Conservation (phyloP, 2,888 invertebrate species). For the Drosophila melanosoma region DNA sequence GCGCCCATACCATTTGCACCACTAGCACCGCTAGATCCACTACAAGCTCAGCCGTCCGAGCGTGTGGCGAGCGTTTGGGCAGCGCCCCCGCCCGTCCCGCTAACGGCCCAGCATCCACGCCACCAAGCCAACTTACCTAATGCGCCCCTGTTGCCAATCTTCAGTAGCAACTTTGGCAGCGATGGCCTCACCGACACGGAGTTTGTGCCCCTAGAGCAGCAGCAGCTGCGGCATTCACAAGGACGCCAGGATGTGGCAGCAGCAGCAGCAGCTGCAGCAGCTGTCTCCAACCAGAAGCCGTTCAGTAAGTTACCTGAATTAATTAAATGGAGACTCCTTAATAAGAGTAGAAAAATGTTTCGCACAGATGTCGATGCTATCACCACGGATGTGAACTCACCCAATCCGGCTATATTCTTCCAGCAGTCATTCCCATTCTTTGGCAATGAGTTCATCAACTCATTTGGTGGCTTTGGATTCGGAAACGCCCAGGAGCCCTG, state of each 20-base stretch:
- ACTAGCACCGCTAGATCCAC: constrained; percentile 73
- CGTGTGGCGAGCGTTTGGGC: constrained; percentile 74
- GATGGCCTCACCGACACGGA: constrained; percentile 73
- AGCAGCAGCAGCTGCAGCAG: constrained; percentile 24
- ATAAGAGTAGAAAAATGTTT: not conserved
- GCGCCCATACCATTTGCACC: constrained; percentile 76
- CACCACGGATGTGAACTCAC: constrained; percentile 75
- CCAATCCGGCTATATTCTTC: constrained; percentile 79
- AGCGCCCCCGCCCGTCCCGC: constrained; percentile 55
- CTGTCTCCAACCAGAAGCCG: constrained; percentile 66
- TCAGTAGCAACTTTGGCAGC: constrained; percentile 69
- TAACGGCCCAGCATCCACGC: constrained; percentile 51
- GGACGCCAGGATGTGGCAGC: constrained; percentile 58
- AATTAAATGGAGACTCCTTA: not conserved
- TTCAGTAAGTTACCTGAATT: constrained; percentile 70
- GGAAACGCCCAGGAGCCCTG: constrained; percentile 80
- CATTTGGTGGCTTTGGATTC: constrained; percentile 83
- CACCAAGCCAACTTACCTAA: constrained; percentile 48
- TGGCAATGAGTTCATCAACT: constrained; percentile 83
- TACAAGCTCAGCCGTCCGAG: constrained; percentile 67
- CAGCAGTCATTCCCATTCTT: constrained; percentile 84
- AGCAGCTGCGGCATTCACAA: constrained; percentile 34
- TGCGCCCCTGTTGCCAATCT: constrained; percentile 74
- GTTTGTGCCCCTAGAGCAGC: constrained; percentile 77
- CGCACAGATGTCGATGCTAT: constrained; percentile 81